Evolutionary conservation across 2,113 vertebrate genomes (phyloP), one percentile per base, ranked within the genome.

Genomic region (Mobula hypostoma): DNA sequence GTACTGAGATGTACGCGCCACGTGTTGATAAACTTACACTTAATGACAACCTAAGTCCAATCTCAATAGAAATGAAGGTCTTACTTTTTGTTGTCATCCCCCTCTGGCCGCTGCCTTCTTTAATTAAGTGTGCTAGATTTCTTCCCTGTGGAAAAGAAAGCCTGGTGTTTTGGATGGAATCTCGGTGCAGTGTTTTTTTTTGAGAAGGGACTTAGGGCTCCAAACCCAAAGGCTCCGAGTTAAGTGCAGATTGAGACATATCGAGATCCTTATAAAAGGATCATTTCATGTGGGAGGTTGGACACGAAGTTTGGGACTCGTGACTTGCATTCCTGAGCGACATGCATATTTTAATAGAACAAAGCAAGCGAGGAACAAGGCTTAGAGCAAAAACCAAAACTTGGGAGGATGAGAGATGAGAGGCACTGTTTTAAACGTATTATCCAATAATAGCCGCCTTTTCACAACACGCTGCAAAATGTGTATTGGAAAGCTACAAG

Each of bases 301-400:
- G 98, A 99, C 98, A 99, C 98, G 98, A 98, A 98, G 98, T 99
- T 99, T 98, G 98, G 48, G 98, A 98, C 98, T 98, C 98, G 98
- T 99, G 98, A 99, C 99, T 98, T 98, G 98, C 98, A 99, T 99
- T 99, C 98, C 98, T 98, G 98, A 98, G 98, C 98, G 98, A 99
- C 98, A 98, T 98, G 98, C 98, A 99, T 99, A 99, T 99, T 99
- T 99, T 99, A 99, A 98, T 98, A 98, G 97, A 99, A 99, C 98
- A 99, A 99, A 98, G 98, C 98, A 96, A 97, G 97, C 97, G 97
- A 97, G 97, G 97, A 97, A 98, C 97, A 97, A 97, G 97, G 97
- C 96, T 97, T 96, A 95, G 96, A 96, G 95, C 94, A 96, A 95
- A 48, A 95, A 93, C 94, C 95, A 95, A 96, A 96, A 97, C 96